Evolutionary conservation across 2,888 invertebrate genomes (phyloP).

Genomic region (Caenorhabditis macrosperma): DNA sequence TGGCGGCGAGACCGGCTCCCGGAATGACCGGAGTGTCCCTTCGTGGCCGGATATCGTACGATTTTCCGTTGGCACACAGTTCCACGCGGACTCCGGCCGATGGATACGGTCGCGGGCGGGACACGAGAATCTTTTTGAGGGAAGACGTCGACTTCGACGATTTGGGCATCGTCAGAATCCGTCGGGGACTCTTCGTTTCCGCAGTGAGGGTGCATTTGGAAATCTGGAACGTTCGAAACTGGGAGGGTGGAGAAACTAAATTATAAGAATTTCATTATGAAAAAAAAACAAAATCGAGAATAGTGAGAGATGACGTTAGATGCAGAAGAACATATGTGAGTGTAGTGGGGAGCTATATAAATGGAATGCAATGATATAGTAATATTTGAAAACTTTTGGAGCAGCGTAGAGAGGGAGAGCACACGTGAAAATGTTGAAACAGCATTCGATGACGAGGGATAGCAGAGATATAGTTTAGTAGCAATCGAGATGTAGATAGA

Average conservation of each 20-base stretch:
- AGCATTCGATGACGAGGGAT: too few relatives aligned
- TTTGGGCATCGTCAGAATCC: slow-evolving; percentile 33
- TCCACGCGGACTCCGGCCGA: slow-evolving; percentile 66
- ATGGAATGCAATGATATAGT: too few relatives aligned
- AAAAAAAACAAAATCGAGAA: too few relatives aligned
- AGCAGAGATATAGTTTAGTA: too few relatives aligned
- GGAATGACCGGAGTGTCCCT: slow-evolving; percentile 37
- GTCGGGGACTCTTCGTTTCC: slow-evolving; percentile 6
- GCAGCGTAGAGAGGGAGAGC: too few relatives aligned
- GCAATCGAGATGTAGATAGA: too few relatives aligned
- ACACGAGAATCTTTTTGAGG: slow-evolving; percentile 46
- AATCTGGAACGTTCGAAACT: slow-evolving; percentile 32
- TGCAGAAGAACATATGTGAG: slow-evolving; percentile 4
- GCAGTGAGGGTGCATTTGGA: slow-evolving; percentile 49
- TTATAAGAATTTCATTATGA: too few relatives aligned
- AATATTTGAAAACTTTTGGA: too few relatives aligned
- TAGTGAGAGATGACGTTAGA: too few relatives aligned
- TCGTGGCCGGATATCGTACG: slow-evolving; percentile 62
- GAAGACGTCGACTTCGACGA: slow-evolving; percentile 42
- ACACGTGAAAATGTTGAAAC: too few relatives aligned
- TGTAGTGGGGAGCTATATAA: slow-evolving; percentile 6
- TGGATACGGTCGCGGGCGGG: slow-evolving; percentile 68
- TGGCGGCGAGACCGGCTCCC: slow-evolving; percentile 57
- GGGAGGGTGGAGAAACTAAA: neutral
- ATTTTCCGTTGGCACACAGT: slow-evolving; percentile 59